Percentiles rank a stretch among this genome's conserved stretches.
Conservation (phyloP, 2,888 invertebrate genomes). For the Parascotia fuliginaria region DNA sequence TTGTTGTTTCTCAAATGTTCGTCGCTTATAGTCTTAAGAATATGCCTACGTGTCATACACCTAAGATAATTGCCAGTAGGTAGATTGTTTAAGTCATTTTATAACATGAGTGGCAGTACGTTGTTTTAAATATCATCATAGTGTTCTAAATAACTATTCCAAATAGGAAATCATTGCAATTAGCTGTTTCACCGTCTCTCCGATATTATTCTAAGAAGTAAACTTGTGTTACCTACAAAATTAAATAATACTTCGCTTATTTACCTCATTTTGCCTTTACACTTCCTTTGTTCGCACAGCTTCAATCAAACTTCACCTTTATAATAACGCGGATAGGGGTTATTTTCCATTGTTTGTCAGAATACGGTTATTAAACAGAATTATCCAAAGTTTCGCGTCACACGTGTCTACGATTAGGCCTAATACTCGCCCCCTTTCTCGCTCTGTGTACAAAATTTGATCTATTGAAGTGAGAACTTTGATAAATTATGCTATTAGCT, state of each 20-base stretch:
- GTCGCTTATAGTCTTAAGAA: too few relatives aligned
- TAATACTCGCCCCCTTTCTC: slow-evolving; percentile 25
- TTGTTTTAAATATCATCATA: too few relatives aligned
- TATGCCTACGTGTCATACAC: too few relatives aligned
- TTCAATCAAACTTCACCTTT: slow-evolving; percentile 30
- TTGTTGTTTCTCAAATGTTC: too few relatives aligned
- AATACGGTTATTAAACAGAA: slow-evolving; percentile 54
- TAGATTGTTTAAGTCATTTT: too few relatives aligned
- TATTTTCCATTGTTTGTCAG: slow-evolving; percentile 30
- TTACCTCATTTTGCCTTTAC: slow-evolving; percentile 43
- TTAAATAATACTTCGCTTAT: slow-evolving; percentile 48
- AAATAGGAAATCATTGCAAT: too few relatives aligned
- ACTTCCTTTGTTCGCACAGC: slow-evolving; percentile 29
- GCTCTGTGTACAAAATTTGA: slow-evolving; percentile 53
- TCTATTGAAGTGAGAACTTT: slow-evolving; percentile 56
- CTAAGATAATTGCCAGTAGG: too few relatives aligned
- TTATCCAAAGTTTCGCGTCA: slow-evolving; percentile 65
- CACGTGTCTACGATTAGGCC: slow-evolving; percentile 65
- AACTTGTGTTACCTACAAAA: background rate
- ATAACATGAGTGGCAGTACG: too few relatives aligned
- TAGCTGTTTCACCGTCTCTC: too few relatives aligned
- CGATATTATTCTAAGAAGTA: background rate
- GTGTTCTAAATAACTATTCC: too few relatives aligned
- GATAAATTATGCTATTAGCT: slow-evolving; percentile 46
- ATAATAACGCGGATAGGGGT: slow-evolving; percentile 36